A percentile compares a stretch with the other conserved stretches of the same genome.
phyloP scores from a whole-genome alignment of 2,113 vertebrate species.

The Phalacrocorax carbo region DNA sequence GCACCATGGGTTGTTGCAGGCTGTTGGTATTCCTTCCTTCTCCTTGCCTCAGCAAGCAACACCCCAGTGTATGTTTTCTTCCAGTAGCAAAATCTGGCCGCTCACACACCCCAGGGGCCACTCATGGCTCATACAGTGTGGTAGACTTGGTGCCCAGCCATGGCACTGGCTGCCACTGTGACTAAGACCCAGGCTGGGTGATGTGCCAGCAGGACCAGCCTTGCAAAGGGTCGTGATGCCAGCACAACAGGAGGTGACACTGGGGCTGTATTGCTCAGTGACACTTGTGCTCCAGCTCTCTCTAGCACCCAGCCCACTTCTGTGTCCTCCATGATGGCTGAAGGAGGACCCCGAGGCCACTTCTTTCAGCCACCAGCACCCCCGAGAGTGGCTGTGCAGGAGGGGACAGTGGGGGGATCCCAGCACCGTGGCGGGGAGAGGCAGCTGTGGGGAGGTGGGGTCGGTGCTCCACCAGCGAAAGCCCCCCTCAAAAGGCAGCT shows the following conservation, averaged over 20 bases:
- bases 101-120: too few species aligned
- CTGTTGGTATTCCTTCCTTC: background rate
- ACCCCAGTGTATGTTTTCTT: background rate
- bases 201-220: background rate
- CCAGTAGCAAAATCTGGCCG: background rate
- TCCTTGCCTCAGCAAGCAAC: background rate
- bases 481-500: background rate
- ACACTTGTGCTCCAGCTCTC: background rate
- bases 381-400: background rate
- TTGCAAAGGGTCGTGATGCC: background rate
- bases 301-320: background rate
- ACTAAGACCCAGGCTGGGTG: background rate
- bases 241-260: fast-evolving
- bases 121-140: fast-evolving
- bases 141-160: fast-evolving
- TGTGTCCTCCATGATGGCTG: fast-evolving
- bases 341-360: background rate
- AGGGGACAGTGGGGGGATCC: background rate
- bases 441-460: background rate
- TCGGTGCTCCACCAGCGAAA: fast-evolving
- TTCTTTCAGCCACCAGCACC: background rate
- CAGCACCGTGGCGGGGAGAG: background rate
- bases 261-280: fast-evolving
- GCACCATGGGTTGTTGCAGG: fast-evolving
- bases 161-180: fast-evolving